Conservation (phyloP, 1,140 invertebrate species). For the Anoplophora glabripennis region DNA sequence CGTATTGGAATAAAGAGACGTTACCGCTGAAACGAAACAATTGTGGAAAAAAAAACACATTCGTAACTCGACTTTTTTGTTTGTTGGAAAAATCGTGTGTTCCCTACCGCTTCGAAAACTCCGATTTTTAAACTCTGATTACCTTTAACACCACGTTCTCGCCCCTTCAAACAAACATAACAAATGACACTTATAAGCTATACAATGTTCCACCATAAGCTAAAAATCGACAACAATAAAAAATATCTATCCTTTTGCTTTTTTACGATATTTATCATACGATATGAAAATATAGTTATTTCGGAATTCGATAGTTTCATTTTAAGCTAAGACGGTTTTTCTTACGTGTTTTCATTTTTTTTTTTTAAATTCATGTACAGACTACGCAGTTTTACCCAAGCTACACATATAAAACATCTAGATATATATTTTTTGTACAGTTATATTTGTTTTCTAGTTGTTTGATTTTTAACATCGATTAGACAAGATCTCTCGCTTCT, state of each 20-base stretch:
- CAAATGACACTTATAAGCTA: slow-evolving; percentile 36
- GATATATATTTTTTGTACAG: slow-evolving; percentile 17
- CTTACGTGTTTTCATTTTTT: slow-evolving; percentile 19
- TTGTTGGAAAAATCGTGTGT: slow-evolving; percentile 2
- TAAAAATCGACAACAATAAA: slow-evolving; percentile 43
- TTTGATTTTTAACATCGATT: slow-evolving; percentile 3
- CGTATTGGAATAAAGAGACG: no score
- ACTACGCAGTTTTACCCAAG: slow-evolving; percentile 27
- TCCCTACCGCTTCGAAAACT: slow-evolving; percentile 8
- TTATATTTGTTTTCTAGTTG: slow-evolving; percentile 17
- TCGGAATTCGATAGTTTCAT: slow-evolving; percentile 41
- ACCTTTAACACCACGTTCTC: slow-evolving; percentile 34
- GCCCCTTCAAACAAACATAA: slow-evolving; percentile 36
- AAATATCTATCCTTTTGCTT: slow-evolving; percentile 36
- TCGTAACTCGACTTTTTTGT: not conserved
- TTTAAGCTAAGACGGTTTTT: slow-evolving; percentile 33
- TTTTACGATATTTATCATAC: slow-evolving; percentile 35
- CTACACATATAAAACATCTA: slow-evolving; percentile 42
- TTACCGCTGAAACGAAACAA: no score
- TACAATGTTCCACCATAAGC: slow-evolving; percentile 33
- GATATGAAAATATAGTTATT: slow-evolving; percentile 44
- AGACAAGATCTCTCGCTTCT: not conserved
- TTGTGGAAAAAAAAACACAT: no score
- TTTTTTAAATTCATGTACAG: not conserved
- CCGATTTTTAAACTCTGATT: slow-evolving; percentile 33